phyloP scores from a whole-genome alignment of 2,113 vertebrate genomes.

The Capra hircus region DNA sequence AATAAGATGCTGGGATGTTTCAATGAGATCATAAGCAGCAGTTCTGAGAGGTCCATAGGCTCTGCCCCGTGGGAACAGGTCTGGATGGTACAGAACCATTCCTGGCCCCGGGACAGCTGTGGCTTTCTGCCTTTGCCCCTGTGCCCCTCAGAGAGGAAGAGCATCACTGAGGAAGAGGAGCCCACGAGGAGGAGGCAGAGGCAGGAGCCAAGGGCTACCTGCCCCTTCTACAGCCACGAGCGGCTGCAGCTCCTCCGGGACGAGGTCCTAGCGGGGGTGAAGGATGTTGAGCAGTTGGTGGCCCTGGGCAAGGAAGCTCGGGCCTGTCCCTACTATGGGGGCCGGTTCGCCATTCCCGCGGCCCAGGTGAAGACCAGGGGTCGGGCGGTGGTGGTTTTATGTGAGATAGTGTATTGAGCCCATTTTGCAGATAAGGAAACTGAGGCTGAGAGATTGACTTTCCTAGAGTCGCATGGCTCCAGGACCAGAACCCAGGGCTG shows the following conservation, averaged over 20 bases:
- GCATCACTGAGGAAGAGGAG: constrained; percentile 62
- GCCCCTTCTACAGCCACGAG: constrained; percentile 85
- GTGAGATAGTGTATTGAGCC: no score
- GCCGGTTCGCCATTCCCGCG: constrained; percentile 86
- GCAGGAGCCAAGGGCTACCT: constrained; percentile 73
- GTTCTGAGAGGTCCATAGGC: not conserved
- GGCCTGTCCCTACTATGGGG: constrained; percentile 93
- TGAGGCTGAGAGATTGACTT: no score
- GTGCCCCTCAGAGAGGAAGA: constrained; percentile 74
- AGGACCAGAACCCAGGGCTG: no score
- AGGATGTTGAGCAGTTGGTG: constrained; percentile 93
- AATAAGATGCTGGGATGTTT: not conserved
- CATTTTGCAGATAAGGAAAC: no score
- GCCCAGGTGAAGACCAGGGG: no score
- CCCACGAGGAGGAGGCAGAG: constrained; percentile 76
- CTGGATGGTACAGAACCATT: not conserved
- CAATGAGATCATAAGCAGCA: not conserved
- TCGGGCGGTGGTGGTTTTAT: no score
- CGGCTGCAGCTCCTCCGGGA: constrained; percentile 90
- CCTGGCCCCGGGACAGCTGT: not conserved
- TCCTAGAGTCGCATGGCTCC: no score
- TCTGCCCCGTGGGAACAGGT: rapidly evolving
- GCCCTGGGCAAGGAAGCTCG: constrained; percentile 84
- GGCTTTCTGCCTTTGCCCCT: not conserved
- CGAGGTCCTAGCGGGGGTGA: constrained; percentile 85